Base-by-base conservation (phyloP, 2,797 vertebrate genomes). In the Columba guinea region DNA sequence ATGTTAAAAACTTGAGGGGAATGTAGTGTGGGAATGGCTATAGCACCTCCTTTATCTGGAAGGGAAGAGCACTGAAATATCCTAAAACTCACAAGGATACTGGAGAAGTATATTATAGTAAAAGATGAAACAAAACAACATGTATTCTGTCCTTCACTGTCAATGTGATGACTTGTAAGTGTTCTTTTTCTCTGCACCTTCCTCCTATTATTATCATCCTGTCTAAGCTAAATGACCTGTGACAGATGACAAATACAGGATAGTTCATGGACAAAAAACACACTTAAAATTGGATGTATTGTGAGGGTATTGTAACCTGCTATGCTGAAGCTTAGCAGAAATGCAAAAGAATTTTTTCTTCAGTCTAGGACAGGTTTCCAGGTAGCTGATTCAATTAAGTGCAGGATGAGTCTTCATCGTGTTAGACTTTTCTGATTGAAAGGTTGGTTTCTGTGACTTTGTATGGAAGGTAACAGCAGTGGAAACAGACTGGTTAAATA, bases 201-300 rank as follows among this genome's bases (percentile, higher is more conserved):
- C 62, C 46, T 91, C 28, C 62, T 71, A 9, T 89, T 94, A 64
- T 91, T 91, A 84, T 73, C 75, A 78, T 70, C 37, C 76, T 83
- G 46, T 86, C 87, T 90, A 71, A 90, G 68, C 53, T 90, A 94
- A 95, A 96, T 84, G 94, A 94, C 82, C 87, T 86, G 60, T 80
- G 82, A 92, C 75, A 92, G 81, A 75, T 93, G 73, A 93, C 82
- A 90, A 90, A 95, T 85, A 82, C 2, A 49, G 58, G 65, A 44
- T 78, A 78, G 55, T 88, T 93, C 92, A 71, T 34, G 81, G 89
- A 28, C 78, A 94, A 87, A 87, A 89, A 78, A 48, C 56, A 82
- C 68, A 62, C 41, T 65, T 37, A 64, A 26, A 70, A 75, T 4
- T 71, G 30, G 49, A n/a, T 62, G 19, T 51, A 6, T 32, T 87